These are phyloP conservation scores for Eupithecia centaureata DNA, from an alignment of 2,888 invertebrate genomes.

Conservation along the genomic window DNA sequence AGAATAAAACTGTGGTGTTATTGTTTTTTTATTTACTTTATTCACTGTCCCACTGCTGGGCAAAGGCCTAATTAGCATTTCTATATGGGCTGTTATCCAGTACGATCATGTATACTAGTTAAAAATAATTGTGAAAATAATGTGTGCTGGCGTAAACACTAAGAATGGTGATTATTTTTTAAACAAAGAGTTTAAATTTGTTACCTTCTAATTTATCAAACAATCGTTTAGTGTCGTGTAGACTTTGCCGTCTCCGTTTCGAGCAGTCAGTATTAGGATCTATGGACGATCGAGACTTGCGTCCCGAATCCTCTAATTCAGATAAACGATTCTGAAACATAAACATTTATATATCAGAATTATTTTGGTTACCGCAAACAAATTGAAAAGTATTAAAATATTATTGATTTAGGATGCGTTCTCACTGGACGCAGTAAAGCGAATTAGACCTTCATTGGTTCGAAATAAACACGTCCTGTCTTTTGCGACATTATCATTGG, in stretches of 20 bases:
- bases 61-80: too few species aligned
- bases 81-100: too few species aligned
- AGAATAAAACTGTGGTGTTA: too few species aligned
- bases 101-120: too few species aligned
- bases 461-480: neutral
- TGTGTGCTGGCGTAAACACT: too few species aligned
- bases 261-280: conserved; percentile 54
- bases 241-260: conserved; percentile 66
- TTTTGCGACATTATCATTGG: too few species aligned
- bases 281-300: conserved; percentile 50
- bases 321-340: conserved; percentile 55
- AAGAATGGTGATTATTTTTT: too few species aligned
- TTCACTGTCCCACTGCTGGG: too few species aligned
- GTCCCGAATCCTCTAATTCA: conserved; percentile 51
- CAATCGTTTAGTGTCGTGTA: conserved; percentile 66
- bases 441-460: too few species aligned
- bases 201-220: conserved; percentile 51
- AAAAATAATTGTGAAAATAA: too few species aligned
- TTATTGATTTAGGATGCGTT: neutral
- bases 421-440: neutral
- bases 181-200: too few species aligned
- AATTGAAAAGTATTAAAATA: neutral
- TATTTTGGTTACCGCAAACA: neutral
- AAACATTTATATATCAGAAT: neutral
- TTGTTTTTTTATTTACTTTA: too few species aligned